Percentiles rank a stretch among this genome's conserved stretches.
Conservation (phyloP, 2,888 invertebrate genomes). For the Macrophya alboannulata region DNA sequence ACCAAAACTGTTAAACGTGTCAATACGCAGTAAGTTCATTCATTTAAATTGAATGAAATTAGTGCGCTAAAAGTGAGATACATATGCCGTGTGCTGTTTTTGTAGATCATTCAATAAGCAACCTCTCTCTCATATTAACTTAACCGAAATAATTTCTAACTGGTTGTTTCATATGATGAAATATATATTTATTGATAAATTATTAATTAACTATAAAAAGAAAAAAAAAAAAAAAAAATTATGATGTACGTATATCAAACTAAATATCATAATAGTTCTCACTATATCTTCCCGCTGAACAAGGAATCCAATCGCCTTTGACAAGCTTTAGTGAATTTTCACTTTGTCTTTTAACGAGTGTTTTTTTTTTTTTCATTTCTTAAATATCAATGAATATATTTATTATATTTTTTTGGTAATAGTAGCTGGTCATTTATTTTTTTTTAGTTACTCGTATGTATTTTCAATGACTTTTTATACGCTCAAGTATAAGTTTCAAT, state of each 20-base stretch:
- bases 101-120: neutral
- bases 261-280: slow-evolving; percentile 52
- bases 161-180: slow-evolving; percentile 86
- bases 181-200: slow-evolving; percentile 53
- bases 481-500: neutral
- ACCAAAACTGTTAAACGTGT: slow-evolving; percentile 9
- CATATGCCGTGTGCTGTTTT: neutral
- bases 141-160: slow-evolving; percentile 45
- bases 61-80: slow-evolving; percentile 36
- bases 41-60: slow-evolving; percentile 26
- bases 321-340: slow-evolving; percentile 15
- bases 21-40: slow-evolving; percentile 31
- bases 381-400: neutral
- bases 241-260: slow-evolving; percentile 50
- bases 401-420: neutral
- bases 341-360: neutral
- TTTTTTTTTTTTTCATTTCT: neutral
- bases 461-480: neutral
- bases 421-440: neutral
- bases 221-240: slow-evolving; percentile 13
- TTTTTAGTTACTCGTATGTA: neutral
- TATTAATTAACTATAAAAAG: slow-evolving; percentile 30
- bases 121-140: slow-evolving; percentile 9
- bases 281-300: slow-evolving; percentile 48
- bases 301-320: slow-evolving; percentile 26